Conservation (phyloP, 2,113 vertebrate species). For the Eleginops maclovinus region DNA sequence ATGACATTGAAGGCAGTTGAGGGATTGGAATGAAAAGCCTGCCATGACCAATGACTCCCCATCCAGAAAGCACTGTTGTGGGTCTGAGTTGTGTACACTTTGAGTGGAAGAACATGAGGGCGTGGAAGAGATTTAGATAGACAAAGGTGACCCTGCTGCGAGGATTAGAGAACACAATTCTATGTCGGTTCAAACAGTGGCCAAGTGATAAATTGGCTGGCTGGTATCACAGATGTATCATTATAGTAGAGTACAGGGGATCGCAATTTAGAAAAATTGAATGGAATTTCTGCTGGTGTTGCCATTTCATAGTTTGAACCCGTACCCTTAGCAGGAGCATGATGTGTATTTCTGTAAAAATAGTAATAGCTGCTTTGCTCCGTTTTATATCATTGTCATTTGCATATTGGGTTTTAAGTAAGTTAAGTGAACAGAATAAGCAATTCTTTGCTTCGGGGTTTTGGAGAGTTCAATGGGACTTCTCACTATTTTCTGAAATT, state of each 20-base stretch:
- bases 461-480: too few relatives aligned
- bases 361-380: too few relatives aligned
- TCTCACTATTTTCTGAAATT: too few relatives aligned
- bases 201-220: neutral
- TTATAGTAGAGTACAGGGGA: neutral
- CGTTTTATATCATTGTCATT: too few relatives aligned
- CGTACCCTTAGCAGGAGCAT: too few relatives aligned
- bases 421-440: too few relatives aligned
- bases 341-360: too few relatives aligned
- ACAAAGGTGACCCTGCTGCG: neutral
- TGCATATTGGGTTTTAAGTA: too few relatives aligned
- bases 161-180: neutral
- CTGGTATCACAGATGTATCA: neutral
- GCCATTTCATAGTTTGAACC: too few relatives aligned
- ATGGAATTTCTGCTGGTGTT: too few relatives aligned
- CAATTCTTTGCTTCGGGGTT: too few relatives aligned
- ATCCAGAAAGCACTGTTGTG: slow-evolving; percentile 27
- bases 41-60: slow-evolving; percentile 12
- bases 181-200: neutral
- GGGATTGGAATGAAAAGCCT: slow-evolving; percentile 33
- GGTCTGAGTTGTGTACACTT: neutral
- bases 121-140: slow-evolving; percentile 13
- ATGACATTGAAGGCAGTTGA: slow-evolving; percentile 3
- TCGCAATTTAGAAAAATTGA: too few relatives aligned
- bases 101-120: neutral